Evolutionary conservation across 1,140 invertebrate species (phyloP).

Genomic region (Cepaea nemoralis): DNA sequence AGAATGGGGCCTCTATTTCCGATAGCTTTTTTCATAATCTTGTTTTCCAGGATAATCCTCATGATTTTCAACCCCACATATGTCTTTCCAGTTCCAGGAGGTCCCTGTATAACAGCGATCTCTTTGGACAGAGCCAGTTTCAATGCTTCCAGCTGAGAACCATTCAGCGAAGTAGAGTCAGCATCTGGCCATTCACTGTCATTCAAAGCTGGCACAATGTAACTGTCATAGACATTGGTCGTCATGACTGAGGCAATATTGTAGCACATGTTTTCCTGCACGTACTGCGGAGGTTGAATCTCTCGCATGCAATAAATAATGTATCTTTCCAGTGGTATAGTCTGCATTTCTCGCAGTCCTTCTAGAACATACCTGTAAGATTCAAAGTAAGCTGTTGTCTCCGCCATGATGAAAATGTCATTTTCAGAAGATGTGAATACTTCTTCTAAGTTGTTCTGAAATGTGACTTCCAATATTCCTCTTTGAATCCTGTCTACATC

Average conservation of each 20-base stretch:
- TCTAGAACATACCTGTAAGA: slow-evolving; percentile 72
- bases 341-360: slow-evolving; percentile 66
- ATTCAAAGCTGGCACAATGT: slow-evolving; percentile 27
- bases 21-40: slow-evolving; percentile 52
- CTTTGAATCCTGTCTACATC: slow-evolving; percentile 61
- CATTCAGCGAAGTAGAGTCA: slow-evolving; percentile 65
- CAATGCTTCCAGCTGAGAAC: slow-evolving; percentile 72
- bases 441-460: slow-evolving; percentile 48
- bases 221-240: neutral
- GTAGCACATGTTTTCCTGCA: slow-evolving; percentile 24
- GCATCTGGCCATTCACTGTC: slow-evolving; percentile 53
- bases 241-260: slow-evolving; percentile 44
- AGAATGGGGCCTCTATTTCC: slow-evolving; percentile 76
- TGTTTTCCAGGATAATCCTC: slow-evolving; percentile 67
- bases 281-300: slow-evolving; percentile 54
- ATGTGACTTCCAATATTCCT: slow-evolving; percentile 64
- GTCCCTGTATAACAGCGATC: slow-evolving; percentile 81
- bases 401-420: slow-evolving; percentile 68
- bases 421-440: slow-evolving; percentile 24
- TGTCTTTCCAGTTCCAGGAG: slow-evolving; percentile 69
- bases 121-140: slow-evolving; percentile 72
- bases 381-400: slow-evolving; percentile 74
- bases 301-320: slow-evolving; percentile 56
- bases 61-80: slow-evolving; percentile 71
- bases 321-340: slow-evolving; percentile 68